Evolutionary conservation across 2,797 vertebrate genomes (phyloP).

Genomic region (Leptatherina wallacei): DNA sequence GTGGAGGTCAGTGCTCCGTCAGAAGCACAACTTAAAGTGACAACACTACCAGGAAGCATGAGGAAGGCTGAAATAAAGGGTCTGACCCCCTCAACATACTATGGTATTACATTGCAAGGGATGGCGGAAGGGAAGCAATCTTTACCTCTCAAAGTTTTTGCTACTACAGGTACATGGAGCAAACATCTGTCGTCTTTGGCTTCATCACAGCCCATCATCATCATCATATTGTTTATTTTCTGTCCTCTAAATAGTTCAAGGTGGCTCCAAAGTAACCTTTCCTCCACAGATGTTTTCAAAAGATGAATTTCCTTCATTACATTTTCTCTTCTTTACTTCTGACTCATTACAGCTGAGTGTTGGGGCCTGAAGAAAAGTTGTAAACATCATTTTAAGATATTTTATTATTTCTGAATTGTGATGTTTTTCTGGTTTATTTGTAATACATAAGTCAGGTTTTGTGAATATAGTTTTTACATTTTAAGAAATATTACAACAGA

Average conservation of each 20-base stretch:
- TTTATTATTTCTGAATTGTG: too few relatives aligned
- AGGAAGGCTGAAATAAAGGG: constrained; percentile 72
- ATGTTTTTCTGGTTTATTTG: neutral
- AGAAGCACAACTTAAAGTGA: constrained; percentile 44
- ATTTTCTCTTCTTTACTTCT: constrained; percentile 4
- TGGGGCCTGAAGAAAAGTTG: neutral
- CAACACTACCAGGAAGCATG: constrained; percentile 71
- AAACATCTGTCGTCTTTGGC: constrained; percentile 21
- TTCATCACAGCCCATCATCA: constrained; percentile 18
- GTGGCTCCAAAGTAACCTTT: constrained; percentile 11
- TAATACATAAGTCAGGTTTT: neutral
- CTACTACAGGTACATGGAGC: constrained; percentile 82
- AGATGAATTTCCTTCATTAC: constrained; percentile 3
- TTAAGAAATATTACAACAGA: too few relatives aligned
- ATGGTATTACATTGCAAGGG: constrained; percentile 78
- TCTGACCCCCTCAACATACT: constrained; percentile 73
- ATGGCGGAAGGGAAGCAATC: constrained; percentile 72
- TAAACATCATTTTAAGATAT: neutral
- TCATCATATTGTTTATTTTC: constrained; percentile 19
- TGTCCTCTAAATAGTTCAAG: constrained; percentile 2
- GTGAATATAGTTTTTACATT: too few relatives aligned
- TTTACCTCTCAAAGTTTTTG: constrained; percentile 71
- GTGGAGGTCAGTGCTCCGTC: constrained; percentile 72
- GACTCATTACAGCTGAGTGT: neutral
- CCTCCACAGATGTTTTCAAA: constrained; percentile 12